Evolutionary conservation across 2,888 invertebrate genomes (phyloP).

Genomic region (Ectemnius cavifrons): DNA sequence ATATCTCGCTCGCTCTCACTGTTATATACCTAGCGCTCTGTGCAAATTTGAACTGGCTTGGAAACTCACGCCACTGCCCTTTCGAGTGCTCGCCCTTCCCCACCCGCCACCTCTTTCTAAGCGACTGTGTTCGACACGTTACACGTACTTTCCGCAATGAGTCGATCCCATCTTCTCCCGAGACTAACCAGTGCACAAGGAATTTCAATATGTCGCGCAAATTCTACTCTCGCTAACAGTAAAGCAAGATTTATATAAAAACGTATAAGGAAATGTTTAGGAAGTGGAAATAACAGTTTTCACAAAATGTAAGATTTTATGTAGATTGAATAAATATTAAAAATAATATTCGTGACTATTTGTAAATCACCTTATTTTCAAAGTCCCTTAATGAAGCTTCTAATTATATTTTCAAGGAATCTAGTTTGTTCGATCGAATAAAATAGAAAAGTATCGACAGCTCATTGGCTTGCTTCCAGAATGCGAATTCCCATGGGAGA

Average conservation of each 20-base stretch:
- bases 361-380: too few relatives aligned
- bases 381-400: too few relatives aligned
- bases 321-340: too few relatives aligned
- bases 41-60: constrained; percentile 67
- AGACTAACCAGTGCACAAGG: constrained; percentile 16
- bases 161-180: too few relatives aligned
- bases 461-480: constrained; percentile 56
- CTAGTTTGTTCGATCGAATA: constrained; percentile 14
- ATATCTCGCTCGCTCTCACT: constrained; percentile 35
- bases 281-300: too few relatives aligned
- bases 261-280: too few relatives aligned
- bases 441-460: constrained; percentile 33
- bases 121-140: background rate
- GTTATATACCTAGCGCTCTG: constrained; percentile 42
- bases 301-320: too few relatives aligned
- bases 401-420: constrained; percentile 35
- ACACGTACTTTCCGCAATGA: too few relatives aligned
- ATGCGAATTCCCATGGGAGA: constrained; percentile 28
- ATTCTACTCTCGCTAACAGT: too few relatives aligned
- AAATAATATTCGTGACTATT: too few relatives aligned
- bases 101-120: constrained; percentile 23
- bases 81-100: constrained; percentile 21
- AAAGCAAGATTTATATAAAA: too few relatives aligned
- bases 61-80: constrained; percentile 51
- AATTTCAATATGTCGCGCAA: too few relatives aligned